Evolutionary conservation across 2,888 invertebrate genomes (phyloP), one percentile per base, ranked within the genome.

Genomic region (Oxyscelio sp.): DNA sequence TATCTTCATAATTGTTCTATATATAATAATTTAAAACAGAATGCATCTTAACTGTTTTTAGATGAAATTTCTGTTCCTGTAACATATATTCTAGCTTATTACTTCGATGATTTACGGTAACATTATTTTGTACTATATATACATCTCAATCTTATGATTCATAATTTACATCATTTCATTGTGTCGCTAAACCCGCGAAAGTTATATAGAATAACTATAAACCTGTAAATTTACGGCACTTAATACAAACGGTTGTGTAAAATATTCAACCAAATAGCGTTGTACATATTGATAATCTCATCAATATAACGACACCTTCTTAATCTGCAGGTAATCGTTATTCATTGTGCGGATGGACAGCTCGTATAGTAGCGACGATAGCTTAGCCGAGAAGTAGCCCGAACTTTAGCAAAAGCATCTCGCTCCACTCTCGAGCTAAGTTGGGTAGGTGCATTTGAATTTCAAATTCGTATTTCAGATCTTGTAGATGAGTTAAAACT

Each of bases 251-350:
- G 4, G 15, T 5, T 17, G 27, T 52, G 13, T 61, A 38, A 50
- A 48, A 77, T 78, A 70, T 78, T 63, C 43, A 66, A 54, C 45
- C 63, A 52, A 70, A 78, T 78, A 70, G 5, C 56, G 40, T 45
- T 58, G 78, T 78, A 70, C 70, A 78, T 78, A 78, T 79, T 79
- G 70, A 79, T 79, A 79, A 79, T 79, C 71, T 79, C 48, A 58
- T 50, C 71, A 65, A 71, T 65, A 73, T 73, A 73, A 65, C 71
- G 79, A 63, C 65, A 65, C 65, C 65, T 63, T 80, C 79, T 80
- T 80, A 80, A 80, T 80, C 65, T 63, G n/a, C 38, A 80, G 65
- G 71, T 80, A 80, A 80, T 73, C 73, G 73, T 80, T 80, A 80
- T 80, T 80, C 80, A 80, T 73, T 73, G 66, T 50, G 73, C 80